phyloP scores from a whole-genome alignment of 2,888 invertebrate species.

The Gisinianus flammeolus region DNA sequence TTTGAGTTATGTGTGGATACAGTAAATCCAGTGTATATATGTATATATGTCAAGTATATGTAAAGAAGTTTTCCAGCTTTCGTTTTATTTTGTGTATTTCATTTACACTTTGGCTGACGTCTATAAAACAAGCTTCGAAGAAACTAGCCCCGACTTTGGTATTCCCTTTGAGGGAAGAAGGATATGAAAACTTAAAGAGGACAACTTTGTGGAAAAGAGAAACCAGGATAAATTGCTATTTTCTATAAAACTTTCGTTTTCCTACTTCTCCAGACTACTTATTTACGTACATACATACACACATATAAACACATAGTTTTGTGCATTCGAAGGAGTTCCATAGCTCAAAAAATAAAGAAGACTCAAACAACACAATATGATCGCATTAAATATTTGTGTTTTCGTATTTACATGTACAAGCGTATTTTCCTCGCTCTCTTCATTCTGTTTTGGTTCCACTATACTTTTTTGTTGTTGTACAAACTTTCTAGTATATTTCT shows the following conservation, averaged over 20 bases:
- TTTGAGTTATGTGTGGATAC: not conserved
- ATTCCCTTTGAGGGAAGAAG: conserved; percentile 10
- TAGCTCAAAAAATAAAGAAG: not conserved
- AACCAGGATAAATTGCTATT: conserved; percentile 30
- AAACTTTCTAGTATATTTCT: not conserved
- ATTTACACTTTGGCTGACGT: conserved; percentile 14
- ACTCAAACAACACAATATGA: conserved; percentile 5
- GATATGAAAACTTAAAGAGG: conserved; percentile 33
- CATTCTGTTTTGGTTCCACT: not conserved
- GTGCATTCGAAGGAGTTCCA: no score
- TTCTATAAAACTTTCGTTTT: conserved; percentile 17
- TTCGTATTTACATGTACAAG: not conserved
- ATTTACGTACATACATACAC: not conserved
- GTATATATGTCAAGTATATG: not conserved
- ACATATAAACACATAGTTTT: not conserved
- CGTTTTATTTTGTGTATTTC: conserved; percentile 14
- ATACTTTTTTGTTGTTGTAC: not conserved
- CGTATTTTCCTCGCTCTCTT: not conserved
- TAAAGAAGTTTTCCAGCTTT: not conserved
- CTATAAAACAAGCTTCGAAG: conserved; percentile 12
- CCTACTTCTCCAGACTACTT: not conserved
- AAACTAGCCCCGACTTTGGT: not conserved
- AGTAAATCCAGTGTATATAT: not conserved
- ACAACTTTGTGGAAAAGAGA: conserved; percentile 32
- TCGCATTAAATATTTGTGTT: conserved; percentile 29